Evolutionary conservation across 2,797 vertebrate species (phyloP), one percentile per base, ranked within the genome.

Genomic region (Danio jaintianensis): DNA sequence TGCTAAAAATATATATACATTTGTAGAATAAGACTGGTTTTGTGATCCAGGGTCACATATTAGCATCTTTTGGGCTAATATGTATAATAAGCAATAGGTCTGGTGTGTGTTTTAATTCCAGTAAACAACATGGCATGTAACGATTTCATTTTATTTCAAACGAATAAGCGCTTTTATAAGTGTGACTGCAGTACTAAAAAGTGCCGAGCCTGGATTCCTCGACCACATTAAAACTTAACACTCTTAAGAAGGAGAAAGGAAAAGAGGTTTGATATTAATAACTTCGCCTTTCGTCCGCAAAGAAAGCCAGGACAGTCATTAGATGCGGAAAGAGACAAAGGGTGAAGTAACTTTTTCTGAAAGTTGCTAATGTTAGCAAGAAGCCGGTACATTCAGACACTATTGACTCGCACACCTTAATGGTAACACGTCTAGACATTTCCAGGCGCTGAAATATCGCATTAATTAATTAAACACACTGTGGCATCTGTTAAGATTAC

Each of bases 341-440:
- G 58, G 43, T 69, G 56, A 81, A 61, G 67, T 52, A 79, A 72
- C 50, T 82, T 76, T 79, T 83, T 79, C 55, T 45, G 62, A 77
- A 79, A 79, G 48, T 81, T 83, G 75, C 71, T 72, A 85, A 85
- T 76, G 71, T 73, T 85, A 79, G 77, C 79, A 83, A 66, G 79
- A 80, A 47, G 5, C 58, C 70, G 61, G 36, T 62, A 73, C 76
- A 73, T 58, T 63, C 50, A 82, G 80, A 84, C 82, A n/a, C 56
- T 86, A 84, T 86, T 78, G 85, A 86, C 77, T 82, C 36, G 50
- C 55, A 71, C 40, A 63, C 53, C 72, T 72, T 80, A 85, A 73
- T 80, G 52, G 71, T 72, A 80, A 80, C 52, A 77, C 52, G 56
- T 82, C 52, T 82, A 84, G 73, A 78, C 81, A 52, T 50, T 75